phyloP scores from a whole-genome alignment of 64 coral and sea anemone genomes.

The Pocillopora verrucosa region DNA sequence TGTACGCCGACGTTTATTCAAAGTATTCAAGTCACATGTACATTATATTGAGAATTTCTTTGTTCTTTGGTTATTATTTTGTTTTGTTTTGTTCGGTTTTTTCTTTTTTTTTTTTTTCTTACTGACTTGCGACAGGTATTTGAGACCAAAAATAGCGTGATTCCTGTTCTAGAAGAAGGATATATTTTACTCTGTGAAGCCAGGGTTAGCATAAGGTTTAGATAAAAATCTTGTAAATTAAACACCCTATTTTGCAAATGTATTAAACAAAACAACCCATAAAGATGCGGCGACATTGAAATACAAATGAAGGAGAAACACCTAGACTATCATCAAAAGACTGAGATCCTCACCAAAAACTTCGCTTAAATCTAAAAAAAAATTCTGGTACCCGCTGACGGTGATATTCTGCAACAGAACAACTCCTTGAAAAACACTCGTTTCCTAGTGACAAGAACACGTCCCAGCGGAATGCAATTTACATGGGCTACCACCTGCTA shows the following conservation, averaged over 20 bases:
- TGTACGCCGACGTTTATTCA: constrained; percentile 29
- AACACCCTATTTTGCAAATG: too few relatives aligned
- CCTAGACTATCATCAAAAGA: too few relatives aligned
- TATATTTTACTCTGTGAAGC: background rate
- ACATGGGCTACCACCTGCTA: background rate
- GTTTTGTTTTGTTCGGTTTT: background rate
- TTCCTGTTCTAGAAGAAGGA: background rate
- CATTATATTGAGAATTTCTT: background rate
- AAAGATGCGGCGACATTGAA: too few relatives aligned
- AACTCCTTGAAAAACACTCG: background rate
- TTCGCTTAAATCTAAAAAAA: background rate
- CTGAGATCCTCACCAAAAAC: too few relatives aligned
- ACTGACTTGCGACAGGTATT: too few relatives aligned
- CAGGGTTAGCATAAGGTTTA: too few relatives aligned
- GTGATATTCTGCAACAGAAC: background rate
- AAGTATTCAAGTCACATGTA: background rate
- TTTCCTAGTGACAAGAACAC: background rate
- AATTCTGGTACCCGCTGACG: background rate
- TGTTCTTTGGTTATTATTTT: background rate
- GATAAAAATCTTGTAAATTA: too few relatives aligned
- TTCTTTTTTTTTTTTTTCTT: background rate
- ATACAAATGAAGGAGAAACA: too few relatives aligned
- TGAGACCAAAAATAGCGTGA: too few relatives aligned
- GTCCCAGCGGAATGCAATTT: constrained; percentile 16
- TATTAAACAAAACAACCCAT: too few relatives aligned